Evolutionary conservation across 2,113 vertebrate genomes (phyloP).

Genomic region (Eurypyga helias): DNA sequence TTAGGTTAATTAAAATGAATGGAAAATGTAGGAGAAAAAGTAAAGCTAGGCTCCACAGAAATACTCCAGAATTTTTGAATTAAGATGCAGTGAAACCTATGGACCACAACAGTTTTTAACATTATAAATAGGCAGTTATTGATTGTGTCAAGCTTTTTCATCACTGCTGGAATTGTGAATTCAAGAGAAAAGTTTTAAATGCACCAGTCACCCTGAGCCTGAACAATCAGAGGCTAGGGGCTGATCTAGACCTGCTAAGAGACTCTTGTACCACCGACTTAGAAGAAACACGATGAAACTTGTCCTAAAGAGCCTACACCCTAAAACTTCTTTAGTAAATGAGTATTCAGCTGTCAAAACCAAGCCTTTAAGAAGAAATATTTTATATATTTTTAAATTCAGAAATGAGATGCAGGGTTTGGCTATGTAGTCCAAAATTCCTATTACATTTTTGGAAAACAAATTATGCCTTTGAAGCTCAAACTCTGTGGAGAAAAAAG

Average conservation of each 20-base stretch:
- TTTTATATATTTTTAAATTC: background rate
- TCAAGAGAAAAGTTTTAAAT: background rate
- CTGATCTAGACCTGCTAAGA: background rate
- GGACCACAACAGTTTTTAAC: background rate
- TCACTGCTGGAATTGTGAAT: background rate
- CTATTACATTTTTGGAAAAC: constrained; percentile 27
- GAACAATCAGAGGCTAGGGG: background rate
- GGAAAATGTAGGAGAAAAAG: background rate
- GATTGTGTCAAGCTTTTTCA: background rate
- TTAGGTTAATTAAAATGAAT: background rate
- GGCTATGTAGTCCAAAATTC: background rate
- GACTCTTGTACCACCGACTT: background rate
- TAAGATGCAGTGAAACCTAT: background rate
- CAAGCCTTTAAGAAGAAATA: background rate
- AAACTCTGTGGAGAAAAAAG: background rate
- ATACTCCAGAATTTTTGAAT: background rate
- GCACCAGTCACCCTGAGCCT: background rate
- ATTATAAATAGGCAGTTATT: background rate
- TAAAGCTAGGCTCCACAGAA: background rate
- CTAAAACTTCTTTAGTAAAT: background rate
- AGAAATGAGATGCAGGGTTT: constrained; percentile 2
- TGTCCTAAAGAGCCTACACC: background rate
- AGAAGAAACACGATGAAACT: background rate
- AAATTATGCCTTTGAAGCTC: background rate
- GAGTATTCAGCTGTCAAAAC: background rate